Percentiles rank a stretch among this genome's conserved stretches.
Conservation (phyloP, 64 coral and sea anemone species). For the Orbicella faveolata region DNA sequence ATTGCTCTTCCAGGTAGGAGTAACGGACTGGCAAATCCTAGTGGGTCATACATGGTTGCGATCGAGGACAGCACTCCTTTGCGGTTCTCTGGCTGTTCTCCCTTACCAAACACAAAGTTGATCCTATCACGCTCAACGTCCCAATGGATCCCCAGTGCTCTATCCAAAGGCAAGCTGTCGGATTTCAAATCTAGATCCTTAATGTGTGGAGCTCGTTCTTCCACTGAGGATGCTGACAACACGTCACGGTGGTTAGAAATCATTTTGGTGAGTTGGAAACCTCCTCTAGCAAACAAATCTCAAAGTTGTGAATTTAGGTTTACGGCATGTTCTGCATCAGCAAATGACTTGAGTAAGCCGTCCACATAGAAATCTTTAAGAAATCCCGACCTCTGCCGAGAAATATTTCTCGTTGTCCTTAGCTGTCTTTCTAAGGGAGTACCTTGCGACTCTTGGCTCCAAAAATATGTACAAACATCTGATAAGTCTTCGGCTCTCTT, state of each 20-base stretch:
- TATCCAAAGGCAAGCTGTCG: conserved; percentile 54
- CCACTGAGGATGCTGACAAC: conserved; percentile 39
- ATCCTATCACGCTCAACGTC: conserved; percentile 47
- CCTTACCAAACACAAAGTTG: not conserved
- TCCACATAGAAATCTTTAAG: conserved; percentile 75
- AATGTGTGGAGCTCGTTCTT: conserved; percentile 51
- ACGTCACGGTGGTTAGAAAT: conserved; percentile 40
- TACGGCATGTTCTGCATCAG: conserved; percentile 37
- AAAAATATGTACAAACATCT: conserved; percentile 64
- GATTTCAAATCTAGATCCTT: conserved; percentile 58
- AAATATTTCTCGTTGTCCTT: conserved; percentile 54
- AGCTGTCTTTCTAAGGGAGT: conserved; percentile 49
- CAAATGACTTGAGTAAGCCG: conserved; percentile 71
- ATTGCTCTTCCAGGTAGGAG: conserved; percentile 59
- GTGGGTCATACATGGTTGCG: conserved; percentile 51
- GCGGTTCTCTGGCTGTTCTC: conserved; percentile 22
- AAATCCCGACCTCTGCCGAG: conserved; percentile 5
- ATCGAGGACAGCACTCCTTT: conserved; percentile 57
- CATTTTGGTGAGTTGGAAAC: conserved; percentile 52
- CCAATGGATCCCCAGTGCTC: conserved; percentile 55
- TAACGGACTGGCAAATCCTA: conserved; percentile 61
- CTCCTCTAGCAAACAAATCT: conserved; percentile 44
- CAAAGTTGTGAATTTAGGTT: conserved; percentile 27
- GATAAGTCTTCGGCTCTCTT: conserved; percentile 22
- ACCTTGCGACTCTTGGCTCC: conserved; percentile 67